Evolutionary conservation across 2,113 vertebrate species (phyloP), one percentile per base, ranked within the genome.

Genomic region (Himantopus leucocephalus): DNA sequence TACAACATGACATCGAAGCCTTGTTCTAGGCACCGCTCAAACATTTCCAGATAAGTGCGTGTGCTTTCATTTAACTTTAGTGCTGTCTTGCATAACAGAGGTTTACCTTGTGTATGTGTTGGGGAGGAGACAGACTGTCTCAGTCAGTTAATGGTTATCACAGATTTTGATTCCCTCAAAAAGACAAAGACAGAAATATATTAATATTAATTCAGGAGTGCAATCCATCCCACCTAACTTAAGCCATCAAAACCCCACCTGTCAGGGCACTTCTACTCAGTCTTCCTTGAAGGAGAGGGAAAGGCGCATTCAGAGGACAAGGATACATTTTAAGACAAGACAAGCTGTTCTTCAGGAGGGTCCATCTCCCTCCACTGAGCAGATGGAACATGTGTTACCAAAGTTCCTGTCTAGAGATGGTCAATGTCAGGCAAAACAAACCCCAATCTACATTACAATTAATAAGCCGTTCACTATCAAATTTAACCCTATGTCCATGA

Each of bases 11-110:
- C 29, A 66, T 22, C 2, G 2, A 82, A 84, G 21, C 12, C 34
- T 48, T 41, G 5, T 58, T 45, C 58, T 35, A 74, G 30, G 35
- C 41, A 87, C 26, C 2, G 3, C 21, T 56, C 13, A 32, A 12
- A 29, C 1, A 0, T 6, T 89, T 29, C 35, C 7, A 1, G 13
- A 56, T 6, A 24, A 12, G 6, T 3, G 3, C 8, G 21, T 13
- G n/a, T 9, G n/a, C 22, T 85, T 93, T 20, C 30, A 26, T 75
- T 63, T 75, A 37, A 64, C 5, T 62, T 60, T 1, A 76, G 48
- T 17, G 20, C 4, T 66, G 19, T 35, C 27, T 41, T 72, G 35
- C 3, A 16, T 16, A 58, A 56, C 22, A 6, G 2, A 35, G 15
- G 10, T 85, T 90, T 59, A 64, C 34, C 14, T 71, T 43, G 23